phyloP scores from a whole-genome alignment of 2,113 vertebrate species.

The Limnothrissa miodon region DNA sequence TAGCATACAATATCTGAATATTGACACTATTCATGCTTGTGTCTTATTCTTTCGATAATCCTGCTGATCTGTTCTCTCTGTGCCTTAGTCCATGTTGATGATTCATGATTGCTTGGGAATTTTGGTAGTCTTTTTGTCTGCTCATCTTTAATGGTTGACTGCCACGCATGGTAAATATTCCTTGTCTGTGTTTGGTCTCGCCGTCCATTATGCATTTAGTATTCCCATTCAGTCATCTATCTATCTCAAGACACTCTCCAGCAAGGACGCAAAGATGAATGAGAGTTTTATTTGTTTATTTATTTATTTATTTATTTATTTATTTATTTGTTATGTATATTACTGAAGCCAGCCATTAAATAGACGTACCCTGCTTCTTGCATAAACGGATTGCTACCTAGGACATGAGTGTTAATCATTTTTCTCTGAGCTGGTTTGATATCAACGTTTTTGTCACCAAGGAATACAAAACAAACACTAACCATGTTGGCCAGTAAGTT shows the following conservation, averaged over 20 bases:
- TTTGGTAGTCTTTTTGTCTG: not conserved
- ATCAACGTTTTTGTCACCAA: not conserved
- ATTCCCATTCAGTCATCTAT: slow-evolving; percentile 19
- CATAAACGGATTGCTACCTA: not conserved
- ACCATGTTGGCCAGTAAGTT: not conserved
- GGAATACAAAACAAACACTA: not conserved
- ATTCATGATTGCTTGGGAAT: not conserved
- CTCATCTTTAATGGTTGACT: slow-evolving; percentile 57
- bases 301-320: not conserved
- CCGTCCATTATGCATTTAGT: slow-evolving; percentile 53
- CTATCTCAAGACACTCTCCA: not conserved
- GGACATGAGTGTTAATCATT: not conserved
- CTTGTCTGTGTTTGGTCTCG: slow-evolving; percentile 6
- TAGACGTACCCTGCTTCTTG: not conserved
- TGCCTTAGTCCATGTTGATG: not conserved
- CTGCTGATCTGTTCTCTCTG: not conserved
- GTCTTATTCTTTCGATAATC: not conserved
- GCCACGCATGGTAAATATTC: slow-evolving; percentile 15
- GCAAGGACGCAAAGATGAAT: not conserved
- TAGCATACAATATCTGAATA: not conserved
- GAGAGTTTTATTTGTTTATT: not conserved
- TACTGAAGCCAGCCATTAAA: not conserved
- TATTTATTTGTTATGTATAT: slow-evolving; percentile 13
- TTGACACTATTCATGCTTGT: not conserved
- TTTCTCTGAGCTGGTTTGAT: not conserved